Base-by-base conservation (phyloP, 2,797 vertebrate species). In the Lithobates sylvaticus region DNA sequence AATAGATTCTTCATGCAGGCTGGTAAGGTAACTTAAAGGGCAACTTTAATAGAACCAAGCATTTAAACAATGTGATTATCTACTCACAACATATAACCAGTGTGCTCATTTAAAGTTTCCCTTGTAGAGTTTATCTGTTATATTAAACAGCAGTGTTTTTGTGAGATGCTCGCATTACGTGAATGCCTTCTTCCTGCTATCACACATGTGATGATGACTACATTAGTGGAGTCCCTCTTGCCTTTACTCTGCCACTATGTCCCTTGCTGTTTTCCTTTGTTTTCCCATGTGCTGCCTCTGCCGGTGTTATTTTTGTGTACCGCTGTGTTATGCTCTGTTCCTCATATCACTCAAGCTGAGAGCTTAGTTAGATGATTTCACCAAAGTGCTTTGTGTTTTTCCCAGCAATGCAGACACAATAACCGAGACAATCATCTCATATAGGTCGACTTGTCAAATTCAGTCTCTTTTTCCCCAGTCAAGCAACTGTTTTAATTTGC, bases 311-410 rank as follows among this genome's bases (percentile, higher is more conserved):
- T 44, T 80, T 34, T 70, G 65, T 32, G 39, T 36, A 80, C 78
- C 12, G 77, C 77, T 79, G 65, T 69, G 65, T 54, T 54, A 80
- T 70, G 78, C 78, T 34, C 69, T 80, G 68, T 54, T 50, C 69
- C 23, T 21, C 42, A 23, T 80, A 70, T 79, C 42, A 69, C 42
- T 69, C 78, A 80, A 80, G 67, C 65, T 70, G 78, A 80, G 65
- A 70, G 39, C 42, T 34, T 80, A 79, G 36, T 79, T 78, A 69
- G 77, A 79, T 80, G 42, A 80, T 80, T 80, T 69, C 78, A 34
- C 67, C 67, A 80, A 80, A 80, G 78, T 80, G 64, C 77, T 64
- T 47, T 12, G 6, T 70, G 67, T 80, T 68, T 34, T 80, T 79
- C 77, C 77, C 77, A 32, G 76, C 58, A 77, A 34, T 78, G 76